These are phyloP conservation scores for Apodemia duryi DNA, from an alignment of 2,888 invertebrate genomes.

Conservation along the genomic window DNA sequence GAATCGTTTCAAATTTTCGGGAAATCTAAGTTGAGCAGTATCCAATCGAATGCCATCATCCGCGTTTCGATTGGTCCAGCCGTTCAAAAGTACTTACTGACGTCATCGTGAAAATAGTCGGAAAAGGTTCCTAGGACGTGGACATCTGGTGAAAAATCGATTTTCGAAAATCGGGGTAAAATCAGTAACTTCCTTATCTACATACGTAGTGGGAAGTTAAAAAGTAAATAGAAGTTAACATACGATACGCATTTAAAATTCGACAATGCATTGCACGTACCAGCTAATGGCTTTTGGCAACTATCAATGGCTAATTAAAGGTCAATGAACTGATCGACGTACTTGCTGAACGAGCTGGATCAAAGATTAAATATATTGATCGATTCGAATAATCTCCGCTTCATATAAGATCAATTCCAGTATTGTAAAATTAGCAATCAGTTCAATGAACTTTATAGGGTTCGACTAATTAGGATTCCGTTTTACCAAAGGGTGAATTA, in stretches of 20 bases:
- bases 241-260: not conserved
- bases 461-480: too few species aligned
- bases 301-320: constrained; percentile 29
- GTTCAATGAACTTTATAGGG: not conserved
- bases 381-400: constrained; percentile 1
- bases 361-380: constrained; percentile 1
- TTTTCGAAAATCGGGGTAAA: too few species aligned
- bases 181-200: too few species aligned
- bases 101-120: too few species aligned
- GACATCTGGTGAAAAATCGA: too few species aligned
- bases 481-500: too few species aligned
- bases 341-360: constrained; percentile 6
- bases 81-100: too few species aligned
- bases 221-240: not conserved
- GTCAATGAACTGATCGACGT: constrained; percentile 30
- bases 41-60: too few species aligned
- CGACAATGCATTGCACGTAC: constrained; percentile 17
- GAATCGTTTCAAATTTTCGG: too few species aligned
- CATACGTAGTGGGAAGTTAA: not conserved
- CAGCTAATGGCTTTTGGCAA: constrained; percentile 32
- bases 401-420: not conserved
- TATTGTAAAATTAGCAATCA: not conserved
- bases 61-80: too few species aligned
- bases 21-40: too few species aligned
- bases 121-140: too few species aligned